phyloP scores from a whole-genome alignment of 2,113 vertebrate genomes.

The Clarias macrocephalus region DNA sequence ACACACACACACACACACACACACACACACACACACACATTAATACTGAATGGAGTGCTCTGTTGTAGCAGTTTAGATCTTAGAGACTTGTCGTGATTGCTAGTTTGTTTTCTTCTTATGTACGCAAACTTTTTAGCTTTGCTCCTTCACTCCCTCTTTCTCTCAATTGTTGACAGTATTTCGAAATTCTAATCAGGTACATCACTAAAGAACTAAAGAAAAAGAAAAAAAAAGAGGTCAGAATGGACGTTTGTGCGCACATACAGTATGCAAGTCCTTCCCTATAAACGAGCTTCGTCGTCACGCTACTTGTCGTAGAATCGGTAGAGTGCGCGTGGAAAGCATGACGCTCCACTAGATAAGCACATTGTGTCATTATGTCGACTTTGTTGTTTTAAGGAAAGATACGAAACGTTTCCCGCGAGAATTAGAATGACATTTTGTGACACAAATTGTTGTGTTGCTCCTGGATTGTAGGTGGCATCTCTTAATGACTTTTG shows the following conservation, averaged over 20 bases:
- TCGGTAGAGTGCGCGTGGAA: conserved; percentile 44
- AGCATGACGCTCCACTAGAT: conserved; percentile 46
- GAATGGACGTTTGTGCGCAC: conserved; percentile 61
- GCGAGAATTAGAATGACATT: background rate
- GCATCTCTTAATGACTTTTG: too few relatives aligned
- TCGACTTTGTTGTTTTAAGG: conserved; percentile 24
- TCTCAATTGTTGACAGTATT: conserved; percentile 61
- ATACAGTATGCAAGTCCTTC: conserved; percentile 54
- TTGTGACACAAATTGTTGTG: too few relatives aligned
- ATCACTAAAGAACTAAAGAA: conserved; percentile 54
- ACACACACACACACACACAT: conserved; percentile 37
- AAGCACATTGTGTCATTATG: conserved; percentile 57
- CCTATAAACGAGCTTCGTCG: conserved; percentile 48
- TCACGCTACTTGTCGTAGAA: conserved; percentile 31
- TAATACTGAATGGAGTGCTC: conserved; percentile 39
- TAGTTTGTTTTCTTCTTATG: conserved; percentile 49
- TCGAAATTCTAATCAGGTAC: conserved; percentile 63
- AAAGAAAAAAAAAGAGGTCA: conserved; percentile 43
- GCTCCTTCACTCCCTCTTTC: conserved; percentile 45
- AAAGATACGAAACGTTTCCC: conserved; percentile 15
- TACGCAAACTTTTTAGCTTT: conserved; percentile 20
- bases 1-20: conserved; percentile 31
- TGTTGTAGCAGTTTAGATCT: conserved; percentile 55
- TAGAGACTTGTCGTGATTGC: conserved; percentile 49
- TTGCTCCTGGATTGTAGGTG: too few relatives aligned